These are phyloP conservation scores for Tachysurus fulvidraco DNA, from an alignment of 2,113 vertebrate species.

Conservation along the genomic window DNA sequence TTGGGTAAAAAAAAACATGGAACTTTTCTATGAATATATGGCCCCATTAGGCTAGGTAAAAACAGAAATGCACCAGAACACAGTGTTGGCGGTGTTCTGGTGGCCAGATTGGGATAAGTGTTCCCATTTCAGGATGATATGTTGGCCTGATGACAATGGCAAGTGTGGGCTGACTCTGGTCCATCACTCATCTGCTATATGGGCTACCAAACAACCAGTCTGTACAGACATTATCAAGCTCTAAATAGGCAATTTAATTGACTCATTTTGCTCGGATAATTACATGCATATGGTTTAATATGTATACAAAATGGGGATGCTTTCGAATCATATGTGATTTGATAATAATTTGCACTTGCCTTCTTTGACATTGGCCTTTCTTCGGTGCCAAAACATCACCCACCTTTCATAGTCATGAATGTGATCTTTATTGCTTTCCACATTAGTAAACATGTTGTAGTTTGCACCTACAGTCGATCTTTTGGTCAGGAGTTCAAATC, in stretches of 20 bases:
- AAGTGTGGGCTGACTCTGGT: neutral
- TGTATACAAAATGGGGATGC: neutral
- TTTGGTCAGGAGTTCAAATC: no score
- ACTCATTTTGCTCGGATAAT: neutral
- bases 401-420: neutral
- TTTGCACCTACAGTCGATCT: neutral
- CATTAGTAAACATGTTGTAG: neutral
- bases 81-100: neutral
- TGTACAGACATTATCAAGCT: neutral
- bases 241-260: neutral
- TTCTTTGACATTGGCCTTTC: neutral
- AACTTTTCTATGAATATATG: no score
- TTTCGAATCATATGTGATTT: neutral
- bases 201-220: neutral
- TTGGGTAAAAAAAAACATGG: no score
- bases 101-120: neutral
- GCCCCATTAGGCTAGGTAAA: no score
- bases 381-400: neutral
- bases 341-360: neutral
- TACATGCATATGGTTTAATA: neutral
- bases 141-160: neutral
- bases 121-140: neutral
- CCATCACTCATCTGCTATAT: constrained; percentile 1
- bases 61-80: no score
- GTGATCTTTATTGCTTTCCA: neutral